phyloP scores from a whole-genome alignment of 2,888 invertebrate species.

The Oscheius sp. region DNA sequence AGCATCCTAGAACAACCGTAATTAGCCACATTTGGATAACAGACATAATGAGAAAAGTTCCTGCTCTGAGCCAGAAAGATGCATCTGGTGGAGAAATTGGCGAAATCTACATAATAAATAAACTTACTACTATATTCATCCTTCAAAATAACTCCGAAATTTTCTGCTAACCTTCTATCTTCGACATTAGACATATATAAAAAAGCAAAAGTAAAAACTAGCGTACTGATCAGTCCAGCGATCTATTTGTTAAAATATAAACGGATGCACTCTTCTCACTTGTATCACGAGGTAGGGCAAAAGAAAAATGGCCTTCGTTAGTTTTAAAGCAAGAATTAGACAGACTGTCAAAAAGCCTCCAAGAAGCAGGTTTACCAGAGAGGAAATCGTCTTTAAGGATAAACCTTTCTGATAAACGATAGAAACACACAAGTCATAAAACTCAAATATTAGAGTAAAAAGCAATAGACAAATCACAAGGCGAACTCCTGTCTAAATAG shows the following conservation, averaged over 20 bases:
- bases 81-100: conserved; percentile 37
- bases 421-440: conserved; percentile 23
- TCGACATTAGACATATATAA: conserved; percentile 5
- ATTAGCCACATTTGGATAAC: conserved; percentile 62
- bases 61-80: conserved; percentile 54
- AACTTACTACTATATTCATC: conserved; percentile 8
- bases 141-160: conserved; percentile 10
- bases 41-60: conserved; percentile 49
- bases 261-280: not conserved
- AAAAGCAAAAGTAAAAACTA: conserved; percentile 5
- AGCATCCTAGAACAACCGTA: conserved; percentile 60
- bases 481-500: conserved; percentile 26
- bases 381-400: not conserved
- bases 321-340: not conserved
- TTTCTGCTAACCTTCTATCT: conserved; percentile 11
- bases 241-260: not conserved
- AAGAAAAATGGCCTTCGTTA: conserved; percentile 8
- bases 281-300: conserved; percentile 18
- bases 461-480: conserved; percentile 15
- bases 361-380: not conserved
- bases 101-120: not conserved
- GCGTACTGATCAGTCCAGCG: conserved; percentile 1
- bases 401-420: not conserved
- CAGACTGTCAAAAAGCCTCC: conserved; percentile 10
- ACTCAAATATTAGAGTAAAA: conserved; percentile 14